Evolutionary conservation across 2,797 vertebrate genomes (phyloP), one percentile per base, ranked within the genome.

Genomic region (Okamejei kenojei): DNA sequence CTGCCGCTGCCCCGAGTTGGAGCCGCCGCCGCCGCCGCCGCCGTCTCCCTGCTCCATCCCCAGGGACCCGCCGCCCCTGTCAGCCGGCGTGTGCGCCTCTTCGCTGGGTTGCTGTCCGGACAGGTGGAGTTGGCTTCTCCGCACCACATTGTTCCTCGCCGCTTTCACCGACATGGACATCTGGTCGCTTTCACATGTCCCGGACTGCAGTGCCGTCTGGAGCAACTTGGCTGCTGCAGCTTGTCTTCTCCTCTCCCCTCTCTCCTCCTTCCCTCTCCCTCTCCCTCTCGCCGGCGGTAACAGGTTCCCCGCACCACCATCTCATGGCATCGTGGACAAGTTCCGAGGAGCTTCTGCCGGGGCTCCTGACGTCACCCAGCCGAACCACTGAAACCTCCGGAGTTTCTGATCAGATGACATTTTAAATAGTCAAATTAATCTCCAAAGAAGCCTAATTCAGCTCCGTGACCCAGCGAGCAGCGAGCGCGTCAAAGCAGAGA

Each of bases 361-460:
- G 58, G 13, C 84, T 35, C 84, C 7, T 63, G n/a, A 68, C 84
- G 84, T 88, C 84, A 88, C 84, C 84, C 58, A 7, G 32, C 29
- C 7, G 32, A 65, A 65, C 84, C 84, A 65, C 84, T 21, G 84
- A 35, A 29, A 88, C 15, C 1, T 2, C 23, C 61, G 61, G 84
- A 88, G 61, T 88, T 88, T 68, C 63, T 88, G 63, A 9, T 68
- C 84, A n/a, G 81, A 65, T 88, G 61, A 88, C 63, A 32, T 88
- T 3, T 54, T 84, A n/a, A 35, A 88, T 7, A 32, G n/a, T 19
- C 32, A 68, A 68, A 19, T 88, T 7, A 88, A 88, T 88, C 32
- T 21, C 19, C 5, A 68, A 65, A 68, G 17, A 19, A 88, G 15
- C 15, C 0, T 23, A 78, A 78, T 78, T 78, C n/a, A 19, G 77